Percentiles rank a stretch among this genome's conserved stretches.
Evolutionary conservation across 2,113 vertebrate species (phyloP).

Genomic region (Eidolon helvum): DNA sequence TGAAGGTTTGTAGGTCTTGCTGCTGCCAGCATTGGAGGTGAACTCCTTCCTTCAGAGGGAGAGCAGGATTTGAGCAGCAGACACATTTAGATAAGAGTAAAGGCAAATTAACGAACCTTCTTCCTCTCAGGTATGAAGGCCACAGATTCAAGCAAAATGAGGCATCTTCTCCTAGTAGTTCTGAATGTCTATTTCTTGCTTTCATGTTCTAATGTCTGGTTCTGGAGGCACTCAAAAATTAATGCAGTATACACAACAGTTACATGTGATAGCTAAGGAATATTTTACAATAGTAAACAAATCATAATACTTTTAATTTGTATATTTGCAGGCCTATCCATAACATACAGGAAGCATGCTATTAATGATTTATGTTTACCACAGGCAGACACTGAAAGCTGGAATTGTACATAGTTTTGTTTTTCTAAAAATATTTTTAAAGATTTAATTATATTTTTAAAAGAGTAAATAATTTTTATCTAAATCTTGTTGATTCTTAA

Average conservation of each 20-base stretch:
- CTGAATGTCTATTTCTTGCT: not conserved
- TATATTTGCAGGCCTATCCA: not conserved
- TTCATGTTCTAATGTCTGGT: not conserved
- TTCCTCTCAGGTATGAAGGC: not conserved
- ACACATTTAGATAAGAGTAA: not conserved
- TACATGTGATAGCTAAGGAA: not conserved
- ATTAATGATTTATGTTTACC: not conserved
- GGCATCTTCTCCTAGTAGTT: not conserved
- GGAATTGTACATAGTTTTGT: not conserved
- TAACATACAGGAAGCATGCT: not conserved
- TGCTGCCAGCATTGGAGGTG: not conserved
- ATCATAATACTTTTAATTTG: not conserved
- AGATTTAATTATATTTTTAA: not conserved
- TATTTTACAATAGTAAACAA: not conserved
- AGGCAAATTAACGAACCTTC: not conserved
- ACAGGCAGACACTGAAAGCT: not conserved
- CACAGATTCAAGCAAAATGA: not conserved
- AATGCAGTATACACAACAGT: not conserved
- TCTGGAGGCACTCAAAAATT: not conserved
- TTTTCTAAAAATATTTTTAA: constrained; percentile 33
- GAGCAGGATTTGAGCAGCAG: not conserved
- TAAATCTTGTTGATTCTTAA: constrained; percentile 1
- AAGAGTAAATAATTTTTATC: not conserved
- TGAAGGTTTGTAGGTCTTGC: not conserved
- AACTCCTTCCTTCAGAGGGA: not conserved